These are phyloP conservation scores for Acanthosepion pharaonis DNA, from an alignment of 2,888 invertebrate species.

Conservation along the genomic window DNA sequence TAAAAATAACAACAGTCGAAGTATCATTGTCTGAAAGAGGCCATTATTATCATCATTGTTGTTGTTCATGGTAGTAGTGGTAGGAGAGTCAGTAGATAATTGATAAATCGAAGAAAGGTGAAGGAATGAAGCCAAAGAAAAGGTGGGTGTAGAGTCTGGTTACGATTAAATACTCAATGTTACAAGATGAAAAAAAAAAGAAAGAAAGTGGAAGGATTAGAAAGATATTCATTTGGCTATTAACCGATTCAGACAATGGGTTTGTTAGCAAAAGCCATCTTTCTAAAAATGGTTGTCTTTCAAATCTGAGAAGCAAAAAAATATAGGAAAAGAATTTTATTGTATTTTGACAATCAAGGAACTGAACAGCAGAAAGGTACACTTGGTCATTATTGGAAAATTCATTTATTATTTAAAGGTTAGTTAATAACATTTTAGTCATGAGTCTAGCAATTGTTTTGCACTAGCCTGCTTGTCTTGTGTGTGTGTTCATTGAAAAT, in stretches of 20 bases:
- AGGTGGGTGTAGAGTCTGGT: neutral
- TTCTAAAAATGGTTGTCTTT: neutral
- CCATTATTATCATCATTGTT: neutral
- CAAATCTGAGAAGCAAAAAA: neutral
- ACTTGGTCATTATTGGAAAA: neutral
- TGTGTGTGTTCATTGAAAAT: neutral
- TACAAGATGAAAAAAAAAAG: neutral
- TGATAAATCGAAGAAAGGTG: neutral
- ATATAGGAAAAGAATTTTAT: neutral
- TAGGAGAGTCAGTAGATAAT: neutral
- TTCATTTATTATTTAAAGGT: conserved; percentile 33
- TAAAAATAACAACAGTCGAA: neutral
- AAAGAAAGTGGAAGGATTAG: neutral
- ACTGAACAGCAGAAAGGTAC: neutral
- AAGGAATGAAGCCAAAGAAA: neutral
- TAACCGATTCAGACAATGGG: neutral
- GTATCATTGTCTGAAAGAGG: neutral
- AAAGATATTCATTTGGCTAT: conserved; percentile 10
- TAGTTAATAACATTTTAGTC: neutral
- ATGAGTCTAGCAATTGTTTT: neutral
- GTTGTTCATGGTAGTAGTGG: neutral
- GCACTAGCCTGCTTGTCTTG: neutral
- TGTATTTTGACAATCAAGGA: neutral
- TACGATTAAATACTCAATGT: neutral
- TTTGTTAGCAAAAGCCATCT: conserved; percentile 33